These are phyloP conservation scores for Rhineura floridana DNA, from an alignment of 2,113 vertebrate species.

Conservation along the genomic window DNA sequence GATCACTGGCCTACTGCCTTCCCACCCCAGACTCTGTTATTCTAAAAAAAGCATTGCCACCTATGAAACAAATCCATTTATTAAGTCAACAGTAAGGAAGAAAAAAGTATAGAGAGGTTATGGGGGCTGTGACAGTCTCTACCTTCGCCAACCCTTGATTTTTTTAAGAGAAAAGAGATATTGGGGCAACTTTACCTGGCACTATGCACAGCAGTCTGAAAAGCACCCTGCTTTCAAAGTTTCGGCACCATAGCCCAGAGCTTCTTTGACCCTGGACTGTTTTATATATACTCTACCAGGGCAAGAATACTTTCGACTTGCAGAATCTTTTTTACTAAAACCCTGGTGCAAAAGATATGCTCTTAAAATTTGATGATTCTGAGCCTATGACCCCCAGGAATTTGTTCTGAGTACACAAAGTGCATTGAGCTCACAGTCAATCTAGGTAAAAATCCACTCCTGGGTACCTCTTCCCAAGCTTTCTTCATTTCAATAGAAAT, in stretches of 20 bases:
- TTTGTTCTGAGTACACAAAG: too few species aligned
- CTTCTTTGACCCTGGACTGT: neutral
- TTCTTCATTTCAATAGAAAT: too few species aligned
- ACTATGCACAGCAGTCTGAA: neutral
- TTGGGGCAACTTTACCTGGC: neutral
- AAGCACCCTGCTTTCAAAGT: neutral
- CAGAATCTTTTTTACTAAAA: too few species aligned
- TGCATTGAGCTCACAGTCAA: too few species aligned
- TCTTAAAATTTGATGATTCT: too few species aligned
- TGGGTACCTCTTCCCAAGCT: too few species aligned
- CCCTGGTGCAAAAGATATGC: too few species aligned
- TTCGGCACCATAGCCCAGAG: neutral
- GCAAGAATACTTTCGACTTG: too few species aligned
- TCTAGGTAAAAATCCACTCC: too few species aligned
- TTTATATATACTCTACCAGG: neutral
- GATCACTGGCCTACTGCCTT: neutral
- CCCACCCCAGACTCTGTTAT: neutral
- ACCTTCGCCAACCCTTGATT: neutral
- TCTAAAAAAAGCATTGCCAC: neutral
- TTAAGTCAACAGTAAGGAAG: neutral
- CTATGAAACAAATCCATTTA: neutral
- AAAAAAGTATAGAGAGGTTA: neutral
- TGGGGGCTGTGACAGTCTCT: neutral
- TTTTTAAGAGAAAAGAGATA: neutral
- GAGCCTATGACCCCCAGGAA: too few species aligned